phyloP scores from a whole-genome alignment of 2,113 vertebrate species.

The Blennius ocellaris region DNA sequence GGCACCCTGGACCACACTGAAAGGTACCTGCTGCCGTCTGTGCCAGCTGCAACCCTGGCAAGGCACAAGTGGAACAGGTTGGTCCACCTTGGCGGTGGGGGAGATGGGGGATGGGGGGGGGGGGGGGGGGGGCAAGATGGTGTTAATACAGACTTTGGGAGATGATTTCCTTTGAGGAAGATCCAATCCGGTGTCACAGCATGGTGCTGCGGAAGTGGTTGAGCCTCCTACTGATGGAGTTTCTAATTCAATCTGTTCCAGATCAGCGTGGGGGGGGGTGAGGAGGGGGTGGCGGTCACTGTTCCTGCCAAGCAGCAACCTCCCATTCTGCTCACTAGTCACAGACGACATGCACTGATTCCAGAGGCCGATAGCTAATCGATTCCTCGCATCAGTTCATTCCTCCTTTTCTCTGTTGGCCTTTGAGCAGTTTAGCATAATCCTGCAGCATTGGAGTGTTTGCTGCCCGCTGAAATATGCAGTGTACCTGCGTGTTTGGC shows the following conservation, averaged over 20 bases:
- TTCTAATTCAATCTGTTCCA: slow-evolving; percentile 77
- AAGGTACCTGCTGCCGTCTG: slow-evolving; percentile 53
- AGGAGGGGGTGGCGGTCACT: slow-evolving; percentile 16
- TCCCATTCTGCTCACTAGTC: slow-evolving; percentile 42
- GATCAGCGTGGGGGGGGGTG: slow-evolving; percentile 31
- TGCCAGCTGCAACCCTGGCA: slow-evolving; percentile 56
- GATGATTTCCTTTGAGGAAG: slow-evolving; percentile 74
- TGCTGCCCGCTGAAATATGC: slow-evolving; percentile 20
- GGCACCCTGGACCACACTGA: slow-evolving; percentile 48
- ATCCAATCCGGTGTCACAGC: slow-evolving; percentile 71
- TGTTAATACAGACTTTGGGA: slow-evolving; percentile 70
- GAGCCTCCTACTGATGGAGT: slow-evolving; percentile 64
- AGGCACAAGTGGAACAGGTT: slow-evolving; percentile 57
- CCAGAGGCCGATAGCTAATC: slow-evolving; percentile 36
- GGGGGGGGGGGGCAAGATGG: slow-evolving; percentile 47
- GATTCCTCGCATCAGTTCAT: slow-evolving; percentile 19
- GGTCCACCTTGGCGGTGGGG: slow-evolving; percentile 54
- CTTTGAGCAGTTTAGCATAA: neutral
- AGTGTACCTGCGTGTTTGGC: neutral
- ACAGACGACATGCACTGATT: slow-evolving; percentile 49
- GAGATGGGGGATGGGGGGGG: no score
- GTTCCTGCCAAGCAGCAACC: slow-evolving; percentile 39
- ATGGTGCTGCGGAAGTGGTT: slow-evolving; percentile 55
- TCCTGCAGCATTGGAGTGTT: neutral
- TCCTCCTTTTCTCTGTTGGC: neutral